Evolutionary conservation across 64 coral and sea anemone species (phyloP).

Genomic region (Montipora efflorescens): DNA sequence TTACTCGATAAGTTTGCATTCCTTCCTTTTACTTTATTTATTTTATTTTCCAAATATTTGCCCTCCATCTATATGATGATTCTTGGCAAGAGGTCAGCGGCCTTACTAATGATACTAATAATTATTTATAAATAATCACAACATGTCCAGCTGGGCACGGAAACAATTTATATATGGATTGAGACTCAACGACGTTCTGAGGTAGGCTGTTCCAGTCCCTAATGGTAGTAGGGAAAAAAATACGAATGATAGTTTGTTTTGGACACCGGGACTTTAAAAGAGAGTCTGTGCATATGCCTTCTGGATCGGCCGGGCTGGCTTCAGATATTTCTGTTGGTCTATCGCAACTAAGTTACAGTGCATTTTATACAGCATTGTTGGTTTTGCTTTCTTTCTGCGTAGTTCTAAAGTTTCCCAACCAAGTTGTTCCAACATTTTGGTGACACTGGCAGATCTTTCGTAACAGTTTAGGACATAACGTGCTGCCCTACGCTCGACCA

Average conservation of each 20-base stretch:
- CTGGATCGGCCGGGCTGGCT: neutral
- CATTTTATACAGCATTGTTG: too few relatives aligned
- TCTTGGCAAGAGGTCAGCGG: neutral
- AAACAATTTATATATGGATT: slow-evolving; percentile 2
- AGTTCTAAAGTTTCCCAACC: neutral
- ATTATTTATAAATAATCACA: slow-evolving; percentile 21
- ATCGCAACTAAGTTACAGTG: too few relatives aligned
- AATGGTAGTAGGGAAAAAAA: neutral
- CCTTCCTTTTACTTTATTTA: too few relatives aligned
- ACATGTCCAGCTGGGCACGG: neutral
- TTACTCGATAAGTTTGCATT: too few relatives aligned
- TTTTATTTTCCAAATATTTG: slow-evolving; percentile 14
- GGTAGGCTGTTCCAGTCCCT: slow-evolving; percentile 44
- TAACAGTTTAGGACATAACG: neutral
- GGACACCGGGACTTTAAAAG: slow-evolving; percentile 11
- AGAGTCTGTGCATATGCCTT: neutral
- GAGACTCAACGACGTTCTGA: slow-evolving; percentile 19
- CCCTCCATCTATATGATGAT: neutral
- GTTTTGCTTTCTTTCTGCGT: neutral
- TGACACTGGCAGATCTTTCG: neutral
- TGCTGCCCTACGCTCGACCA: neutral
- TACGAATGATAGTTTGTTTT: neutral
- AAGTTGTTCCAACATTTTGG: neutral
- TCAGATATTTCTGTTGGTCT: too few relatives aligned
- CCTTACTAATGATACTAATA: neutral